phyloP scores from a whole-genome alignment of 2,113 vertebrate species.

The Neopipo cinnamomea region DNA sequence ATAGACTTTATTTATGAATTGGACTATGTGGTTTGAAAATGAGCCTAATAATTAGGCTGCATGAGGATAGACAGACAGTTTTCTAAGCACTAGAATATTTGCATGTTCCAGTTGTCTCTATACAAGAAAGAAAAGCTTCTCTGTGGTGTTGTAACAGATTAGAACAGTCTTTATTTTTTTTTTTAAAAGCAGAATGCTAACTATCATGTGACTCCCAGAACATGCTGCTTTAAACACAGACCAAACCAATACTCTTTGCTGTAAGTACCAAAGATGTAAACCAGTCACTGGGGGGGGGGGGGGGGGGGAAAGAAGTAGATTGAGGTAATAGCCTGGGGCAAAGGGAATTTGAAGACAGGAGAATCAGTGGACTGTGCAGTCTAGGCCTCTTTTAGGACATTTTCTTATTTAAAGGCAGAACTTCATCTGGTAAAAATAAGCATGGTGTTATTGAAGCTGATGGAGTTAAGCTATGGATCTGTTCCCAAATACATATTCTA shows the following conservation, averaged over 20 bases:
- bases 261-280: slow-evolving; percentile 5
- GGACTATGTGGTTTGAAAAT: slow-evolving; percentile 30
- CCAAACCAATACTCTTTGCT: slow-evolving; percentile 18
- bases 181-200: background rate
- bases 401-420: slow-evolving; percentile 3
- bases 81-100: slow-evolving; percentile 9
- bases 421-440: background rate
- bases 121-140: background rate
- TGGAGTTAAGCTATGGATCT: background rate
- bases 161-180: background rate
- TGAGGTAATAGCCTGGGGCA: slow-evolving; percentile 33
- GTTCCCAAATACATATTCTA: background rate
- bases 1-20: slow-evolving; percentile 41
- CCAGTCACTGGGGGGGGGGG: background rate
- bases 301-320: background rate
- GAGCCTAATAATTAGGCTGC: background rate
- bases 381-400: background rate
- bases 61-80: background rate
- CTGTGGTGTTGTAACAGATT: background rate
- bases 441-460: background rate
- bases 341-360: slow-evolving; percentile 14
- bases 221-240: slow-evolving; percentile 23
- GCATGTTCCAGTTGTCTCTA: background rate
- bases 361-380: background rate
- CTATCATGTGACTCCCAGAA: background rate